Conservation (phyloP, 1,140 invertebrate species). For the Cydia pomonella region DNA sequence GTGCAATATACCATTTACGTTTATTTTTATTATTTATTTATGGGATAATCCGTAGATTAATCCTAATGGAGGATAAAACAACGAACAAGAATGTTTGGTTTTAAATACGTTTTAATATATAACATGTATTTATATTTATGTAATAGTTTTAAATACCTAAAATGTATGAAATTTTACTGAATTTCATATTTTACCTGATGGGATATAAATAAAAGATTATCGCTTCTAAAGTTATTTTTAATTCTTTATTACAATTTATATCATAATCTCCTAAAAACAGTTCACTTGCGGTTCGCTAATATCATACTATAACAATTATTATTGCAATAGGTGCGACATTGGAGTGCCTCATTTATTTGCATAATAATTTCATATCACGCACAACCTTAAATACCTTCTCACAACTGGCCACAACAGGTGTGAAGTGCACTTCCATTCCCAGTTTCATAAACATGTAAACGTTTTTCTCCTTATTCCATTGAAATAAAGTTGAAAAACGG, state of each 20-base stretch:
- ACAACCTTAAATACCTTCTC: background rate
- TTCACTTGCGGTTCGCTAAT: background rate
- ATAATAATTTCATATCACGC: conserved; percentile 12
- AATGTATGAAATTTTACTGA: too few relatives aligned
- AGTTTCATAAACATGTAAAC: background rate
- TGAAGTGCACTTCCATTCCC: background rate
- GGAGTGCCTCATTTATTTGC: background rate
- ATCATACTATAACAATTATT: background rate
- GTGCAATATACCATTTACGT: too few relatives aligned
- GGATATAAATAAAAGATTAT: too few relatives aligned
- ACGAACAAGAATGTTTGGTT: too few relatives aligned
- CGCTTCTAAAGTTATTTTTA: too few relatives aligned
- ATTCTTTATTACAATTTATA: background rate
- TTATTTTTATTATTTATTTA: too few relatives aligned
- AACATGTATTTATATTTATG: too few relatives aligned
- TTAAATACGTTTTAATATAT: too few relatives aligned
- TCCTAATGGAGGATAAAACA: too few relatives aligned
- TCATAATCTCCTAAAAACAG: background rate
- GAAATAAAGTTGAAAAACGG: background rate
- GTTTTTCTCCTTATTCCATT: background rate
- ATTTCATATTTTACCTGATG: too few relatives aligned
- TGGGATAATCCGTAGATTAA: too few relatives aligned
- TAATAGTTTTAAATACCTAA: too few relatives aligned
- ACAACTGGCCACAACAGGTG: background rate
- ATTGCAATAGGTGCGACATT: background rate